Evolutionary conservation across 2,888 invertebrate genomes (phyloP).

Genomic region (Podabrus alpinus): DNA sequence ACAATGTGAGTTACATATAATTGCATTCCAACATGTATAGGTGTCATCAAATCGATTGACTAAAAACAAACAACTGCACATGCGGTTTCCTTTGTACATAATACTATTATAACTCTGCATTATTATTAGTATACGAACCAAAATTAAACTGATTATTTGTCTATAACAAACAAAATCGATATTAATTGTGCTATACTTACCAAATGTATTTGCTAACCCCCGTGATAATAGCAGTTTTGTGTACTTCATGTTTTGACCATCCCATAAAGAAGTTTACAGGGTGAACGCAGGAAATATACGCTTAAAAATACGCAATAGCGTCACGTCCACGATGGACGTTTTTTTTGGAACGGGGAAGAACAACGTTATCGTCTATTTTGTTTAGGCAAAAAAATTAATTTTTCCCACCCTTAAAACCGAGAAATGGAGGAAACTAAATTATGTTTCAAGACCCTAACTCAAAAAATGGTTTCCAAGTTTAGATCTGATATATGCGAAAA

Average conservation of each 20-base stretch:
- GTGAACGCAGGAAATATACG: not conserved
- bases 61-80: constrained; percentile 12
- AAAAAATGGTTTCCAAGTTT: not conserved
- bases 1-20: constrained; percentile 6
- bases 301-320: no score
- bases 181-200: not conserved
- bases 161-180: not conserved
- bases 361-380: not conserved
- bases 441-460: not conserved
- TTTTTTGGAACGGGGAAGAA: no score
- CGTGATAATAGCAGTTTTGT: not conserved
- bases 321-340: no score
- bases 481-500: constrained; percentile 8
- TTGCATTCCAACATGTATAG: constrained; percentile 15
- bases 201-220: not conserved
- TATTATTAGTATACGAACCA: not conserved
- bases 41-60: constrained; percentile 4
- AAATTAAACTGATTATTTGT: constrained; percentile 15
- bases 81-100: not conserved
- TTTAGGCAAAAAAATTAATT: not conserved
- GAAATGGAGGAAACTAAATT: not conserved
- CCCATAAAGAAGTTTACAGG: not conserved
- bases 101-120: not conserved
- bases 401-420: not conserved
- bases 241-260: not conserved